Percentiles rank a stretch among this genome's conserved stretches.
phyloP scores from a whole-genome alignment of 2,888 invertebrate species.

The Tortricodes alternella region DNA sequence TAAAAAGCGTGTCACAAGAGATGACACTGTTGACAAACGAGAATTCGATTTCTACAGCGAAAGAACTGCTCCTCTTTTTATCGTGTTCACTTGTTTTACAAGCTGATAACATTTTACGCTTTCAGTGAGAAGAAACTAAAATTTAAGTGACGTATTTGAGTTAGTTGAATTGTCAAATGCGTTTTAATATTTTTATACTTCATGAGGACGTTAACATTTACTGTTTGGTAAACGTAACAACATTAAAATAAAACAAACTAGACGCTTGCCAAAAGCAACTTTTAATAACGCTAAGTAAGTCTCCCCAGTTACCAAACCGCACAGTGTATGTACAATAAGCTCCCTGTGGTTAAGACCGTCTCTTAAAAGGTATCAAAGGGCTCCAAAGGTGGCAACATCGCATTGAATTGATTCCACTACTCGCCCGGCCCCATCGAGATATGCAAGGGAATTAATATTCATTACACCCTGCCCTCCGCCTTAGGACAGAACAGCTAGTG shows the following conservation, averaged over 20 bases:
- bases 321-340: conserved; percentile 1
- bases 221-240: no score
- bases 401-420: conserved; percentile 18
- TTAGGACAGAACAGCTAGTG: conserved; percentile 10
- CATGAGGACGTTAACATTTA: no score
- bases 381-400: not conserved
- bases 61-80: conserved; percentile 9
- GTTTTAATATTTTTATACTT: no score
- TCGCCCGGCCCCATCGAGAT: conserved; percentile 18
- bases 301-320: not conserved
- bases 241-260: not conserved
- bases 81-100: conserved; percentile 7
- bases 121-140: not conserved
- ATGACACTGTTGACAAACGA: conserved; percentile 25
- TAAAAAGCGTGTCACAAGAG: conserved; percentile 24
- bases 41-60: conserved; percentile 18
- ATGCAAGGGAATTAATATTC: conserved; percentile 30
- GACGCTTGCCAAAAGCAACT: not conserved
- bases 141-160: not conserved
- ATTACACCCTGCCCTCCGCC: conserved; percentile 7
- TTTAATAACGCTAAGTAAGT: not conserved
- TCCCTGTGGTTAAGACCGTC: not conserved
- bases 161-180: no score
- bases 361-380: not conserved
- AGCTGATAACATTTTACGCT: not conserved